Base-by-base conservation (phyloP, 2,113 vertebrate genomes). In the Phylloscopus trochilus region DNA sequence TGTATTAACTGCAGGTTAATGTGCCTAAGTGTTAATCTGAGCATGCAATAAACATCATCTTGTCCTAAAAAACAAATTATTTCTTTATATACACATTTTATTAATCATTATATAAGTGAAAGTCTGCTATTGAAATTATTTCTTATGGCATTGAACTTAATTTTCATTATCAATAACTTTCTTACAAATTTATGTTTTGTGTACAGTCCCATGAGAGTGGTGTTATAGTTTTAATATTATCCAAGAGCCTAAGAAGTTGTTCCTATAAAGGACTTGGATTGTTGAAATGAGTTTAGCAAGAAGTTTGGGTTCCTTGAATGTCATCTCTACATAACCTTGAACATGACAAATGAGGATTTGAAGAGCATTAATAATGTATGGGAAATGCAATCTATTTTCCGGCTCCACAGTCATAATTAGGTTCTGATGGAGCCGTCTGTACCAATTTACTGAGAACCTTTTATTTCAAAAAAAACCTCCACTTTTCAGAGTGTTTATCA, bases 321-420 rank as follows among this genome's bases (percentile, higher is more conserved):
- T 95, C 95, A 94, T 90, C 51, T 95, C 91, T 85, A 83, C 63
- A 87, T 95, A 97, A 96, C 96, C 96, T 97, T 97, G 95, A 97
- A 96, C 79, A 97, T 94, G 95, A 97, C 91, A 97, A 97, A 97
- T 93, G 91, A 96, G 93, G 72, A 95, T 93, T 91, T 93, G 96
- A 97, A 93, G 67, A 95, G 46, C 97, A 96, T 97, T 97, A 96
- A 97, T 96, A 97, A 97, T 96, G 90, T 94, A 96, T 93, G 90
- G 95, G 83, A 96, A 97, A 96, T 95, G 95, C 94, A 97, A 97
- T 96, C 92, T 96, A 95, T 97, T 97, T 96, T 95, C 96, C 37
- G 81, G 64, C 94, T 97, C 84, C 89, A 95, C 90, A 89, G 90
- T 85, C 77, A 83, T 97, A 96, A 97, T 97, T 96, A 96, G 89